These are phyloP conservation scores for Theretra japonica DNA, from an alignment of 2,888 invertebrate genomes.

Conservation along the genomic window DNA sequence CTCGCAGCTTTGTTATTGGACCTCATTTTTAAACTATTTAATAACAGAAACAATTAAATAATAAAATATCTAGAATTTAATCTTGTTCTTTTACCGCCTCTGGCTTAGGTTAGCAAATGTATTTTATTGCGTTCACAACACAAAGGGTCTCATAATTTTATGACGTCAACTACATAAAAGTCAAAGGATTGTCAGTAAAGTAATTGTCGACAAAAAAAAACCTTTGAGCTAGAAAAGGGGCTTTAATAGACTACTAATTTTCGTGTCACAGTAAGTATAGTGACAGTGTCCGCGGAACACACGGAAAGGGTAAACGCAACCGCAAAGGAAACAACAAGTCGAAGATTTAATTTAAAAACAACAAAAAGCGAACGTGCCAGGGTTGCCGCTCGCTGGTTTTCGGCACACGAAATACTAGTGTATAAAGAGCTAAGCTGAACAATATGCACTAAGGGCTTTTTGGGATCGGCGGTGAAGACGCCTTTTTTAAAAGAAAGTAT, in stretches of 20 bases:
- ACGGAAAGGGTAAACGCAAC: constrained; percentile 1
- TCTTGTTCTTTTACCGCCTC: too few species aligned
- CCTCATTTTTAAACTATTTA: too few species aligned
- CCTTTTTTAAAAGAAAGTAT: background rate
- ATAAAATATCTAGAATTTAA: too few species aligned
- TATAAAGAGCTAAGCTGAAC: background rate
- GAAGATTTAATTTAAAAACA: constrained; percentile 27
- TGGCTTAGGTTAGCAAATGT: too few species aligned
- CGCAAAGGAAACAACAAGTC: constrained; percentile 25
- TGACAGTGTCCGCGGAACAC: background rate
- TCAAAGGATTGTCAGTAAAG: constrained; percentile 3
- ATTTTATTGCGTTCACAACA: background rate
- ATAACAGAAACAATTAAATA: too few species aligned
- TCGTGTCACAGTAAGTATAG: background rate
- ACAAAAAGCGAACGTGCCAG: constrained; percentile 8
- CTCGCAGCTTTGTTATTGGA: too few species aligned
- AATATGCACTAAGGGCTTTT: background rate
- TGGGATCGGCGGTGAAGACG: background rate
- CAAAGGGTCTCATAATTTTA: background rate
- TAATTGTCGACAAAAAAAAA: background rate
- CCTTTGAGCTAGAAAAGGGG: background rate
- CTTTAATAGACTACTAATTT: constrained; percentile 8
- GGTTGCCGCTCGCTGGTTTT: background rate
- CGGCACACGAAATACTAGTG: background rate
- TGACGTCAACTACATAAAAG: background rate